Conservation (phyloP, 2,888 invertebrate genomes). For the Pollenia amentaria region DNA sequence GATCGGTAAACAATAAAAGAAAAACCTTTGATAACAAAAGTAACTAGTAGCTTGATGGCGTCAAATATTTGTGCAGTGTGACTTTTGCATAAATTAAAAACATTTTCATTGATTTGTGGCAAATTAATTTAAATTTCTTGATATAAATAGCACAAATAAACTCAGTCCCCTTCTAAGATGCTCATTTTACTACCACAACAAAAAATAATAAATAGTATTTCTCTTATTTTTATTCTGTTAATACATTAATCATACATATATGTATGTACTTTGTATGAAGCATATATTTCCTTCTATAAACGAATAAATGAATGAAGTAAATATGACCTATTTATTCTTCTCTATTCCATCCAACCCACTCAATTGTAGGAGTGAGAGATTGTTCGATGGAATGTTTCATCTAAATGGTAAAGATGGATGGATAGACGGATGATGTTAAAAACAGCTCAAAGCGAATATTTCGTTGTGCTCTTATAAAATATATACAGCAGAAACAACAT, state of each 20-base stretch:
- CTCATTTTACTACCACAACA: background rate
- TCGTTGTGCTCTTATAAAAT: background rate
- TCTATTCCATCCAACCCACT: slow-evolving; percentile 17
- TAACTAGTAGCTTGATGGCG: too few relatives aligned
- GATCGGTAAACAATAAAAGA: too few relatives aligned
- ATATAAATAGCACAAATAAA: too few relatives aligned
- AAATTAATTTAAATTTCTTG: too few relatives aligned
- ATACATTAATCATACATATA: background rate
- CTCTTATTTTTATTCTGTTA: background rate
- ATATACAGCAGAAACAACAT: slow-evolving; percentile 4
- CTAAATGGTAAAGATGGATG: background rate
- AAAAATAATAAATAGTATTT: background rate
- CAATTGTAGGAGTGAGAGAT: slow-evolving; percentile 1
- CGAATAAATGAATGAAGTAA: background rate
- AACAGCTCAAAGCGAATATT: slow-evolving; percentile 30
- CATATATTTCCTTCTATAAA: slow-evolving; percentile 19
- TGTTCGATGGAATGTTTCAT: background rate
- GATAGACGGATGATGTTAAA: slow-evolving; percentile 9
- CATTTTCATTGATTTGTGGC: too few relatives aligned
- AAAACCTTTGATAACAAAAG: too few relatives aligned
- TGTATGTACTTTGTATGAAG: background rate
- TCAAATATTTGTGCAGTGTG: too few relatives aligned
- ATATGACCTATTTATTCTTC: slow-evolving; percentile 54
- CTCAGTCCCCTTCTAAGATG: too few relatives aligned
- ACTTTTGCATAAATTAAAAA: too few relatives aligned